Base-by-base conservation (phyloP, 2,797 vertebrate genomes). In the Platyrinchus mystaceus region DNA sequence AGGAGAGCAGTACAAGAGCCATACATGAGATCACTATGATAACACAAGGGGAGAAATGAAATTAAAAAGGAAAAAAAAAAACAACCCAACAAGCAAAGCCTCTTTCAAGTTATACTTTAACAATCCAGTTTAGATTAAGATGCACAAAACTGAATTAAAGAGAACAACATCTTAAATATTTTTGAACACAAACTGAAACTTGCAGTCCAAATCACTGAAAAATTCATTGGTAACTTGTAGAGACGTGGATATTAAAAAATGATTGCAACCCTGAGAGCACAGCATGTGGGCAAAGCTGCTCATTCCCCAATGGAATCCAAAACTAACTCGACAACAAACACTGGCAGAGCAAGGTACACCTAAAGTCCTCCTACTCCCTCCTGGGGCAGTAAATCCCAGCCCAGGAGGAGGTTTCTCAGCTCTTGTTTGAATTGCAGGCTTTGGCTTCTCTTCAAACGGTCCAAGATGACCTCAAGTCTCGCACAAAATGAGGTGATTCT, bases 1-100 rank as follows among this genome's bases (percentile, higher is more conserved):
- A 26, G 17, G 16, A 53, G 10, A 62, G 5, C 9, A 39, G 46
- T 3, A 39, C 21, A 60, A 71, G 2, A 23, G 80, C 24, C 14
- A 44, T 9, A 70, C 0, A 9, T 3, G 13, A 50, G 12, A 71
- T 23, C 13, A 84, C 4, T 16, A 24, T 1, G 9, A 6, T 11
- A 85, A 71, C 34, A 63, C 5, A 70, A 36, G 5, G 7, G 7
- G 4, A 15, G 37, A 84, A 70, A 67, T 11, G 18, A 50, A 37
- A 66, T 64, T 23, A 24, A 12, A 36, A 24, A 46, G 32, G 5
- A n/a, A 7, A 19, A 34, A n/a, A 47, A 14, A 24, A 46, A 23
- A 23, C 12, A 46, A 12, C 16, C 41, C 17, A 23, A 46, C 23
- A 47, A 47, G 22, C 3, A 39, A 67, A 34, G 21, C 0, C 5